Conservation (phyloP, 2,888 invertebrate genomes). For the Tipula helvola region DNA sequence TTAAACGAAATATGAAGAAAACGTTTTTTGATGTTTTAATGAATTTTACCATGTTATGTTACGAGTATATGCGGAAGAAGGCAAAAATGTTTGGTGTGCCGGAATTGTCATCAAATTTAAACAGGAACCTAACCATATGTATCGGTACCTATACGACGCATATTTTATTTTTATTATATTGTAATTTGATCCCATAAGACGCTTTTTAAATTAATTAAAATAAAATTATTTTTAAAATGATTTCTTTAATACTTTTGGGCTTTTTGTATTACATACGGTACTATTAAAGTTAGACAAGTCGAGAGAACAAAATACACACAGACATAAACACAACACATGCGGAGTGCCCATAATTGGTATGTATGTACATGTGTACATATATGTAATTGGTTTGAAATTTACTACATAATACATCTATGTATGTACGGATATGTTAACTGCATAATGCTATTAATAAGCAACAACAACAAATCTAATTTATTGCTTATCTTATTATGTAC, state of each 20-base stretch:
- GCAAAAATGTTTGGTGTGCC: background rate
- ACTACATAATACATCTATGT: background rate
- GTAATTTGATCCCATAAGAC: background rate
- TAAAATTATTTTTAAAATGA: background rate
- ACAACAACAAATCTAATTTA: background rate
- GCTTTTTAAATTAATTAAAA: background rate
- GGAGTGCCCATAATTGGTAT: background rate
- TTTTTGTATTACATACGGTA: background rate
- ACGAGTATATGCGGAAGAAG: background rate
- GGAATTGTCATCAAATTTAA: background rate
- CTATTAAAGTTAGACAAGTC: too few species aligned
- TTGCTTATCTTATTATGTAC: background rate
- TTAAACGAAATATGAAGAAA: background rate
- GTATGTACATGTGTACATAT: background rate
- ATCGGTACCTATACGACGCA: background rate
- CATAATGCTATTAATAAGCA: background rate
- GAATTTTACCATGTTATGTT: background rate
- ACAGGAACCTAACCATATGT: background rate
- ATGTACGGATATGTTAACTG: background rate
- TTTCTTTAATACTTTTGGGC: background rate
- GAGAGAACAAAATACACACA: too few species aligned
- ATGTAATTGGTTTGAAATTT: background rate
- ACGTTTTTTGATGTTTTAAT: background rate
- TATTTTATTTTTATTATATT: background rate
- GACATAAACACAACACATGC: background rate